A percentile compares a stretch with the other conserved stretches of the same genome.
Conservation (phyloP, 2,797 vertebrate genomes). For the Zenarchopterus dispar region DNA sequence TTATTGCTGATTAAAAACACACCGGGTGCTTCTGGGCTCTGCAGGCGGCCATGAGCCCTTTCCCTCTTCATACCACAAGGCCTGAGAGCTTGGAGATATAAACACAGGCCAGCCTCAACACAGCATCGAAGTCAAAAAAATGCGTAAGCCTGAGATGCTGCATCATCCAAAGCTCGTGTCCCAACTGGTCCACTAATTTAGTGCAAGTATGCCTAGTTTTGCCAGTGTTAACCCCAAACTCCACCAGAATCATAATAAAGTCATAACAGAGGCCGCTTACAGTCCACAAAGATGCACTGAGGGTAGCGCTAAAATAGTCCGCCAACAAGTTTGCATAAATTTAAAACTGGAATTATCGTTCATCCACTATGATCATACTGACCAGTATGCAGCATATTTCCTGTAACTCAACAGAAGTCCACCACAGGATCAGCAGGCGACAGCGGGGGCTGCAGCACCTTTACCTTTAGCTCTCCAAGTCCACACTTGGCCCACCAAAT, state of each 20-base stretch:
- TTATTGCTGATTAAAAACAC: conserved; percentile 88
- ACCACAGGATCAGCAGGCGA: conserved; percentile 28
- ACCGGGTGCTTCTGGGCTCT: conserved; percentile 85
- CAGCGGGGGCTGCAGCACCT: conserved; percentile 37
- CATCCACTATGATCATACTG: no score
- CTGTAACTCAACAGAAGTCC: neutral
- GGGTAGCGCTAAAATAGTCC: neutral
- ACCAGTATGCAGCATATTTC: neutral
- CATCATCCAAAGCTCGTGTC: conserved; percentile 42
- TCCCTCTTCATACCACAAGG: conserved; percentile 54
- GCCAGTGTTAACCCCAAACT: conserved; percentile 44
- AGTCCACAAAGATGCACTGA: conserved; percentile 16
- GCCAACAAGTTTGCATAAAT: conserved; percentile 21
- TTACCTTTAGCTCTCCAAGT: conserved; percentile 54
- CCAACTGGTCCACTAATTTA: conserved; percentile 38
- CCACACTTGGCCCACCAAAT: conserved; percentile 68
- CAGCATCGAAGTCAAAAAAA: conserved; percentile 34
- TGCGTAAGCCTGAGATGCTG: conserved; percentile 11
- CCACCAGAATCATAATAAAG: conserved; percentile 52
- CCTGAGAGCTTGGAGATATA: conserved; percentile 40
- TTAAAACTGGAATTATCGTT: neutral
- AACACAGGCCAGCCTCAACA: conserved; percentile 40
- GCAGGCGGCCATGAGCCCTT: conserved; percentile 72
- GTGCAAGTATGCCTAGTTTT: conserved; percentile 39
- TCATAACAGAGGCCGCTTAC: conserved; percentile 19